Conservation (phyloP, 2,113 vertebrate genomes). For the Pholis gunnellus region DNA sequence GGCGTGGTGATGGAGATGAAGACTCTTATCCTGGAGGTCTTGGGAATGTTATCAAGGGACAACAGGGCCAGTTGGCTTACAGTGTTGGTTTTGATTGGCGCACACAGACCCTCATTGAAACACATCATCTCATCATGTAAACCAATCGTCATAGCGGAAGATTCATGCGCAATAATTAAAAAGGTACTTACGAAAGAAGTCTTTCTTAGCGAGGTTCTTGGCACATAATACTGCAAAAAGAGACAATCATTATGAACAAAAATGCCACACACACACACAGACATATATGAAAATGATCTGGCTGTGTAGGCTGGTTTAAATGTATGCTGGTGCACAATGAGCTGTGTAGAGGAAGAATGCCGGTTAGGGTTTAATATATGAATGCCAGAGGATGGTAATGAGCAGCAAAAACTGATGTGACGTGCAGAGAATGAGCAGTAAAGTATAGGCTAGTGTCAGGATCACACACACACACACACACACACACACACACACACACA, state of each 20-base stretch:
- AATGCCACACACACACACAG: conserved; percentile 31
- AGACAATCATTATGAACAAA: conserved; percentile 66
- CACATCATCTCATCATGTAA: not conserved
- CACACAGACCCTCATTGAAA: conserved; percentile 10
- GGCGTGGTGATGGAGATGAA: not conserved
- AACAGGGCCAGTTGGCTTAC: not conserved
- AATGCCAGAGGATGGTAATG: conserved; percentile 58
- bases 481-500: not conserved
- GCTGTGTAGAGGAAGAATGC: conserved; percentile 40
- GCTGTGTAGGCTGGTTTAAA: conserved; percentile 51
- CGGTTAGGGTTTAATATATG: conserved; percentile 49
- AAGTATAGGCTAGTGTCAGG: conserved; percentile 40
- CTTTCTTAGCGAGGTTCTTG: conserved; percentile 99
- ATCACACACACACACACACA: conserved; percentile 11
- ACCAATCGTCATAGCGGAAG: not conserved
- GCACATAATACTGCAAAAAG: conserved; percentile 94
- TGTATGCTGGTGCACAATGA: conserved; percentile 25
- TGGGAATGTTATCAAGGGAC: not conserved
- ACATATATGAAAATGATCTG: conserved; percentile 49
- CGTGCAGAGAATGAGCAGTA: conserved; percentile 14
- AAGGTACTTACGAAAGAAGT: conserved; percentile 97
- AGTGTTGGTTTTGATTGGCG: not conserved
- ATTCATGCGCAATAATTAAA: conserved; percentile 12
- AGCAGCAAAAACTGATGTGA: conserved; percentile 23
- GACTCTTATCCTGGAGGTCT: not conserved